Percentiles rank a stretch among this genome's conserved stretches.
phyloP scores from a whole-genome alignment of 2,888 invertebrate genomes.

The Pterostichus niger region DNA sequence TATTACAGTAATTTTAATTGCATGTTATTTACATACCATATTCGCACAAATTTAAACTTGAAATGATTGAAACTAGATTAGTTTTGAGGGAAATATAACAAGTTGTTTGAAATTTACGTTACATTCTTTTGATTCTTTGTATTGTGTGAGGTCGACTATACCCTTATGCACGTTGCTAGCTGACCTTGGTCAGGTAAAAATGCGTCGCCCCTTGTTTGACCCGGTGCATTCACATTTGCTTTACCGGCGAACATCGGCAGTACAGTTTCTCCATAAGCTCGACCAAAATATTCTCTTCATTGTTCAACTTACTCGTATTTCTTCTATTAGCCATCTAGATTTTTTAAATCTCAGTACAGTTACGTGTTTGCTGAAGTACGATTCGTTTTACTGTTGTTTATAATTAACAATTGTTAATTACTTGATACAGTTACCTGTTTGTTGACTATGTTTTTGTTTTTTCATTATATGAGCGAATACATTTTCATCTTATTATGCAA shows the following conservation, averaged over 20 bases:
- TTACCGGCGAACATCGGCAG: constrained; percentile 49
- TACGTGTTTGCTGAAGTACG: constrained; percentile 17
- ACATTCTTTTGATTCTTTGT: constrained; percentile 59
- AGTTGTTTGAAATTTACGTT: constrained; percentile 43
- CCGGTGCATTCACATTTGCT: constrained; percentile 74
- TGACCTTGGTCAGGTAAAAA: constrained; percentile 77
- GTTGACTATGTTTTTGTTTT: neutral
- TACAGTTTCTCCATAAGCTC: constrained; percentile 62
- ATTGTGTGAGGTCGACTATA: constrained; percentile 59
- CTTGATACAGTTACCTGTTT: constrained; percentile 24
- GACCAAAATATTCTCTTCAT: constrained; percentile 39
- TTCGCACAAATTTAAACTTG: neutral
- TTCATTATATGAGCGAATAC: neutral
- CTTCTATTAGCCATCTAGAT: neutral
- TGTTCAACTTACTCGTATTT: constrained; percentile 22
- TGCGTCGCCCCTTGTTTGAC: constrained; percentile 73
- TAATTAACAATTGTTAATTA: constrained; percentile 28
- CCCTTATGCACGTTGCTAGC: constrained; percentile 70
- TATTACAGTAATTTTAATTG: neutral
- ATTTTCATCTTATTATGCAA: constrained; percentile 18
- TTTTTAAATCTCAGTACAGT: constrained; percentile 1
- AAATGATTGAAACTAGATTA: constrained; percentile 9
- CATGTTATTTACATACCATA: constrained; percentile 30
- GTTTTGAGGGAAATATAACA: constrained; percentile 5
- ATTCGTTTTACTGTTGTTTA: constrained; percentile 1